Evolutionary conservation across 2,113 vertebrate genomes (phyloP), one percentile per base, ranked within the genome.

Genomic region (Entosphenus tridentatus): DNA sequence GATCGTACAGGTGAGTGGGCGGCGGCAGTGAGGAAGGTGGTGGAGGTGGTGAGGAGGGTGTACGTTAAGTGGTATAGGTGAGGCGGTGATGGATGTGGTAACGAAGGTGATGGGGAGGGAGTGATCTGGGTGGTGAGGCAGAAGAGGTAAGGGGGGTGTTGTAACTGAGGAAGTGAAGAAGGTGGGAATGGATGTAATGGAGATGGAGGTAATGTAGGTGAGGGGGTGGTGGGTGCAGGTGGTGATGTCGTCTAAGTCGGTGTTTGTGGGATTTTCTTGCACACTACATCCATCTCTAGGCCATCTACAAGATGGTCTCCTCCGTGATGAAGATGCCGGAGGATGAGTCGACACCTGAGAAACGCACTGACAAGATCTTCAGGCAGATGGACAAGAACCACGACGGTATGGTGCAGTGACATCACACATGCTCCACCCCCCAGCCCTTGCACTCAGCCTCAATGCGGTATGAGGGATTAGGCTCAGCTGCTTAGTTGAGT

Each of bases 281-380:
- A 39, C 39, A 39, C 39, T 39, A 39, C 39, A 39, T 39, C 39
- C 39, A 39, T 39, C 67, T 59, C 68, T 76, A 98, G 93, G 93
- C 93, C 77, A 98, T 98, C 80, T 96, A 98, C 81, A 98, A 96
- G 80, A 96, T 96, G 93, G 92, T 98, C 77, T 98, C 93, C 2
- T 89, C 93, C 0, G 93, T 98, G 80, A 98, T 98, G 93, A 96
- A 92, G 81, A 96, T 96, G 93, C 93, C 93, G 0, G 92, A 98
- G 70, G 92, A 98, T 13, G 90, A 98, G 75, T 95, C 93, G 55
- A 98, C 93, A 57, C 92, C 93, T 0, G 93, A 98, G 80, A 96
- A 98, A 79, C 83, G 92, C 74, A 98, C 93, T 1, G 92, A 98
- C 79, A 98, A 96, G 81, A 98, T 96, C 81, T 98, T 98, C 84